Evolutionary conservation across 2,888 invertebrate species (phyloP).

Genomic region (Biston betularia): DNA sequence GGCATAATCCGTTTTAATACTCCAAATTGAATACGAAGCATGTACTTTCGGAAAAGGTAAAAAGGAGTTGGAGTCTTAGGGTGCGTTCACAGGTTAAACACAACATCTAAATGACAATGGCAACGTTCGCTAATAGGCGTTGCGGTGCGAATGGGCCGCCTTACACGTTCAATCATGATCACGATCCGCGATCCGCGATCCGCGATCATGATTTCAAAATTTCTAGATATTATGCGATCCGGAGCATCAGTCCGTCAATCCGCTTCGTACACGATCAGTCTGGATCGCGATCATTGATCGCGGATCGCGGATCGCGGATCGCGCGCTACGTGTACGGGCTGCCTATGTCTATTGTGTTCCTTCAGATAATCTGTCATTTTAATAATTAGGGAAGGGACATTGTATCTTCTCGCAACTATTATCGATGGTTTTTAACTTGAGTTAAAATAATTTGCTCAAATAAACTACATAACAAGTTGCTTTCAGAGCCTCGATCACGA

Average conservation of each 20-base stretch:
- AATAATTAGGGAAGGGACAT: conserved; percentile 50
- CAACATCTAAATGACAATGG: conserved; percentile 79
- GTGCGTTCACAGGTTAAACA: conserved; percentile 77
- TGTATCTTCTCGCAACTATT: background rate
- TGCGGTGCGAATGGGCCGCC: conserved; percentile 83
- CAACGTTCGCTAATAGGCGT: conserved; percentile 76
- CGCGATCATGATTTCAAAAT: no score
- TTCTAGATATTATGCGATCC: no score
- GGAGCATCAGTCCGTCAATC: no score
- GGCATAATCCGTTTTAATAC: conserved; percentile 55
- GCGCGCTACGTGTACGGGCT: no score
- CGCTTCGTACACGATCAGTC: no score
- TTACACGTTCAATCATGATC: no score
- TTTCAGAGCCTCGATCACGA: no score
- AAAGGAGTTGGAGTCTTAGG: conserved; percentile 43
- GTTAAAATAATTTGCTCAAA: no score
- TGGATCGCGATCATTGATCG: no score
- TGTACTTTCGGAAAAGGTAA: conserved; percentile 48
- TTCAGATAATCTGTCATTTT: conserved; percentile 76
- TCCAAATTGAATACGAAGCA: conserved; percentile 57
- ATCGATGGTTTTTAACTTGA: background rate
- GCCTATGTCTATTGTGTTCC: conserved; percentile 66
- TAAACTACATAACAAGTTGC: no score
- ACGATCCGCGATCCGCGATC: no score
- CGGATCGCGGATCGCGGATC: no score